These are phyloP conservation scores for Manduca sexta DNA, from an alignment of 1,140 invertebrate genomes.

Conservation along the genomic window DNA sequence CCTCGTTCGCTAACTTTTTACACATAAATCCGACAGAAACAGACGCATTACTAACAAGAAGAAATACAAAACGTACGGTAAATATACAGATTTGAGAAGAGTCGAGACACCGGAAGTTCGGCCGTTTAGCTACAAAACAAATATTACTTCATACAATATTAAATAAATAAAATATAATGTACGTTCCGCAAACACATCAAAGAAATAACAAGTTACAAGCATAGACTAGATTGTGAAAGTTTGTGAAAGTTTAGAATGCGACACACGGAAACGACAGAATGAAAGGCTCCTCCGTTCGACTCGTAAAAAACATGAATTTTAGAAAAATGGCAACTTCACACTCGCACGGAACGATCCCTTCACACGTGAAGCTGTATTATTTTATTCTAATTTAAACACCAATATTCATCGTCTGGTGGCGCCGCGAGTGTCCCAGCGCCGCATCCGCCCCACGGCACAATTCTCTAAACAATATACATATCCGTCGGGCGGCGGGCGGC, in stretches of 20 bases:
- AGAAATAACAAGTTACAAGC: conserved; percentile 45
- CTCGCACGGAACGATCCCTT: conserved; percentile 6
- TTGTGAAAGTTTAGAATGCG: conserved; percentile 43
- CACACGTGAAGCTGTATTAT: neutral
- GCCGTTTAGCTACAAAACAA: conserved; percentile 31
- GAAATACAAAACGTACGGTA: conserved; percentile 52
- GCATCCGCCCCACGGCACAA: too few relatives aligned
- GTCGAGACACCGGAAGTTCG: conserved; percentile 42
- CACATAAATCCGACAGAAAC: conserved; percentile 53
- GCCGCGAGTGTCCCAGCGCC: neutral
- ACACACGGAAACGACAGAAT: conserved; percentile 27
- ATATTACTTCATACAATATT: conserved; percentile 16
- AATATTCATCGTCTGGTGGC: neutral
- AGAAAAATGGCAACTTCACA: conserved; percentile 49
- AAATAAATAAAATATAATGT: conserved; percentile 7
- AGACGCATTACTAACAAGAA: conserved; percentile 47
- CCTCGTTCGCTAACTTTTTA: conserved; percentile 65
- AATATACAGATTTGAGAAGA: conserved; percentile 15
- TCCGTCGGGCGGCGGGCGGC: too few relatives aligned
- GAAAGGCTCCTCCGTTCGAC: conserved; percentile 21
- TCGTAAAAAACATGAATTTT: conserved; percentile 37
- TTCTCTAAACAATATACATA: too few relatives aligned
- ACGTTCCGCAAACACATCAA: conserved; percentile 17
- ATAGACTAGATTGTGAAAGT: conserved; percentile 60
- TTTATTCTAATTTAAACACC: neutral